phyloP scores from a whole-genome alignment of 2,113 vertebrate species.

The Cyanocitta stelleri region DNA sequence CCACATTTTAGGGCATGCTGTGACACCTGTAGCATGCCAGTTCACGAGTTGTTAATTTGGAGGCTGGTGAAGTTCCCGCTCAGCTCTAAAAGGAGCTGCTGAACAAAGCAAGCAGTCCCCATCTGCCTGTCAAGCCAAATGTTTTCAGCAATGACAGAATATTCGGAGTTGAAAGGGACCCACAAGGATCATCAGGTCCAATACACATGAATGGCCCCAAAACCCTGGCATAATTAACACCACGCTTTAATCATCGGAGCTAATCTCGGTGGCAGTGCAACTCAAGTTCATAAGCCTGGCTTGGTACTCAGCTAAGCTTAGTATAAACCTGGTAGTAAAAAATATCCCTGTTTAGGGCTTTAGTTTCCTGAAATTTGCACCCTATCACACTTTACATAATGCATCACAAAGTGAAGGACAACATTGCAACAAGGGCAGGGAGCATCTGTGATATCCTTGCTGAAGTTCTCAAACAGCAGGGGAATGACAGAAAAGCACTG shows the following conservation, averaged over 20 bases:
- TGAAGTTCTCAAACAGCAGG: not conserved
- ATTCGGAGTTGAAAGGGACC: not conserved
- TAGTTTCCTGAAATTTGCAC: not conserved
- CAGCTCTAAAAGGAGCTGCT: not conserved
- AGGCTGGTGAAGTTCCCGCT: not conserved
- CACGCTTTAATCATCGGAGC: not conserved
- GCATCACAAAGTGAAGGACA: not conserved
- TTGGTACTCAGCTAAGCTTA: not conserved
- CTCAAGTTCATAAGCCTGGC: not conserved
- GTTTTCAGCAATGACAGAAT: not conserved
- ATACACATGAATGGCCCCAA: not conserved
- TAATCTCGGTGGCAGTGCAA: not conserved
- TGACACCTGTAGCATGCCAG: not conserved
- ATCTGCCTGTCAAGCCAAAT: not conserved
- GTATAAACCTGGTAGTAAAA: not conserved
- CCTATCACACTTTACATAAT: not conserved
- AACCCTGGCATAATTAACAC: not conserved
- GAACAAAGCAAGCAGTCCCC: rapidly evolving
- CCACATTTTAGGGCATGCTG: not conserved
- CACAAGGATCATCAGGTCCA: not conserved
- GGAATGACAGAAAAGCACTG: not conserved
- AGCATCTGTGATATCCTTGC: not conserved
- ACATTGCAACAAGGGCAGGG: not conserved
- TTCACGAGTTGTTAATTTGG: not conserved
- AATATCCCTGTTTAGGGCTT: not conserved